Base-by-base conservation (phyloP, 2,888 invertebrate species). In the Reticulitermes lucifugus region DNA sequence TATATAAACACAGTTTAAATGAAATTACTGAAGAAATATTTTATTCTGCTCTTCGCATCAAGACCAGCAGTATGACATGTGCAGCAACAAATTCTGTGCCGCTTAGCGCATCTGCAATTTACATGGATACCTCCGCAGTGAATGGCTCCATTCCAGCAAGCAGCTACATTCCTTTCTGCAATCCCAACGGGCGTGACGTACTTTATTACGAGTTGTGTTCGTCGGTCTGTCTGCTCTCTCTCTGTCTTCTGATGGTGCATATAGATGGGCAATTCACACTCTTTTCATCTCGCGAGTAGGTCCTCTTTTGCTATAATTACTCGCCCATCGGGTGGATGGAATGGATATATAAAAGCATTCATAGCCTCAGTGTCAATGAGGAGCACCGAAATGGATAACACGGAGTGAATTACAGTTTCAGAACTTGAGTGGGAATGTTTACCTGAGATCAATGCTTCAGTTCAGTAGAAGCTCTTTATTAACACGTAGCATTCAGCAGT, bases 391-490 rank as follows among this genome's bases (percentile, higher is more conserved):
- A 65, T 73, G 73, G 25, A 70, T 70, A 70, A 70, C 70, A 41
- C 22, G 73, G 14, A 73, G 41, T 73, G 73, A 73, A 65, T 65
- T 73, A 41, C 41, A 73, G 73, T 73, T 65, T 65, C 65, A 25
- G 73, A 73, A 73, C 73, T 73, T 41, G 73, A 73, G 70, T 29
- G n/a, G 14, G 70, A 73, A 35, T 41, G 73, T 73, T 73, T 73
- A 73, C 73, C 73, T 73, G 73, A 35, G 73, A n/a, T 55, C 65
- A 14, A 12, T n/a, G 65, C 9, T 25, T 65, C 65, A 25, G 65
- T 29, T 29, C 7, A 41, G 73, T 21, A 41, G 73, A 21, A 73
- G 29, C 73, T 73, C 73, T 73, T 41, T 73, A 73, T 73, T 73
- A 73, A 73, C 73, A 25, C 25, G 65, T 25, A 65, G 65, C 25